phyloP scores from a whole-genome alignment of 2,113 vertebrate species.

The Hiodon tergisus region DNA sequence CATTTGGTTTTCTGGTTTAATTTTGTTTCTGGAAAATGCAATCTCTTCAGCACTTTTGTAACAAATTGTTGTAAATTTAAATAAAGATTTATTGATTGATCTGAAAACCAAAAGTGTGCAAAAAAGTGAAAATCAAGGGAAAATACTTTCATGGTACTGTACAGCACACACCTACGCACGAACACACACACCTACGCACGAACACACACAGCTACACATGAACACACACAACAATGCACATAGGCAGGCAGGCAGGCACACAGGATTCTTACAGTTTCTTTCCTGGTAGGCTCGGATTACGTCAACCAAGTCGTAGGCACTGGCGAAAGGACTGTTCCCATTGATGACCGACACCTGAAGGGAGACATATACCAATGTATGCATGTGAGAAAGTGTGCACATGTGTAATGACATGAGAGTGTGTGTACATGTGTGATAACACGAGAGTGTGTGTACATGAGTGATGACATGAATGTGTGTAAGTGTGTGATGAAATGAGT shows the following conservation, averaged over 20 bases:
- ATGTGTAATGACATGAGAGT: neutral
- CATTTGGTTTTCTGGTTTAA: no score
- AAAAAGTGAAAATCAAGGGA: no score
- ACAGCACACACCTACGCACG: no score
- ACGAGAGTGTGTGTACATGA: neutral
- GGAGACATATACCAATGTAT: neutral
- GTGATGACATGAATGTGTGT: neutral
- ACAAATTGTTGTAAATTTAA: no score
- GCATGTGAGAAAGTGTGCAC: neutral
- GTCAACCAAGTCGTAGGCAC: constrained; percentile 72
- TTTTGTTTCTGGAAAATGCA: no score
- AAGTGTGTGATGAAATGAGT: neutral
- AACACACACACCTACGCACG: no score
- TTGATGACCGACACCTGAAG: constrained; percentile 78
- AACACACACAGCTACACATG: neutral
- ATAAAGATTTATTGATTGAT: no score
- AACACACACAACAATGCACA: neutral
- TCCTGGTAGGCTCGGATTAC: constrained; percentile 76
- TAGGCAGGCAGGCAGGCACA: neutral
- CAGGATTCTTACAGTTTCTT: constrained; percentile 76
- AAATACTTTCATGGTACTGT: no score
- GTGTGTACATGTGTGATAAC: neutral
- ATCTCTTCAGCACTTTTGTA: no score
- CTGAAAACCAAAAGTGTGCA: no score
- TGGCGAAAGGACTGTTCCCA: constrained; percentile 78